Evolutionary conservation across 2,113 vertebrate genomes (phyloP).

Genomic region (Talpa occidentalis): DNA sequence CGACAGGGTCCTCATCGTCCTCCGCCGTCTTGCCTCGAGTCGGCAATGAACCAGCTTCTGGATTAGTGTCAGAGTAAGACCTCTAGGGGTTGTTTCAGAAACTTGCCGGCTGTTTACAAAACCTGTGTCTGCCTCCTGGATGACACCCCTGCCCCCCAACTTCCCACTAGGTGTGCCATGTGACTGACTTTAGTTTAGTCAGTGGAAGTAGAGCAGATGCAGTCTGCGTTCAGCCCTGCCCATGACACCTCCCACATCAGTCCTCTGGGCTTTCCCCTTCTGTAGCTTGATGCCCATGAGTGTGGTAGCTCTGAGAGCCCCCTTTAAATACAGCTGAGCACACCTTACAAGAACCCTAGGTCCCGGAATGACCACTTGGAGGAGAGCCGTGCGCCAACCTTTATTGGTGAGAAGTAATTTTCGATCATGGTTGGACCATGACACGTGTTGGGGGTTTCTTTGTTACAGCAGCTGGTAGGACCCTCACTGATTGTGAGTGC

Average conservation of each 20-base stretch:
- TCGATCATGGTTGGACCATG: background rate
- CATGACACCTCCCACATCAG: background rate
- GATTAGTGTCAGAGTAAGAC: background rate
- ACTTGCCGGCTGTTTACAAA: background rate
- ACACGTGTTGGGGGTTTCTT: background rate
- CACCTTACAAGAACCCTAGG: background rate
- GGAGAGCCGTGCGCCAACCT: too few species aligned
- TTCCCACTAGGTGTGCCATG: background rate
- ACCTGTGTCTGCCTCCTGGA: background rate
- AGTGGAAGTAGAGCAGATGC: background rate
- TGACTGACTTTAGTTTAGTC: background rate
- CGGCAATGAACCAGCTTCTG: background rate
- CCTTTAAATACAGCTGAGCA: background rate
- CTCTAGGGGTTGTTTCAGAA: background rate
- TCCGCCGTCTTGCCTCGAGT: background rate
- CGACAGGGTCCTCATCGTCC: background rate
- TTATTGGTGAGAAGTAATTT: background rate
- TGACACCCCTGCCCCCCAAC: too few species aligned
- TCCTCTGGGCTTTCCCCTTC: background rate
- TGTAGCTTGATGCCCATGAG: background rate
- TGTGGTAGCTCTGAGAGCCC: background rate
- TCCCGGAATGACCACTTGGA: rapidly evolving
- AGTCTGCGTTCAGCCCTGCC: background rate
- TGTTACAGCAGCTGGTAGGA: background rate
- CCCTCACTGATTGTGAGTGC: background rate